phyloP scores from a whole-genome alignment of 1,140 invertebrate genomes.

The Lanistes nyassanus region DNA sequence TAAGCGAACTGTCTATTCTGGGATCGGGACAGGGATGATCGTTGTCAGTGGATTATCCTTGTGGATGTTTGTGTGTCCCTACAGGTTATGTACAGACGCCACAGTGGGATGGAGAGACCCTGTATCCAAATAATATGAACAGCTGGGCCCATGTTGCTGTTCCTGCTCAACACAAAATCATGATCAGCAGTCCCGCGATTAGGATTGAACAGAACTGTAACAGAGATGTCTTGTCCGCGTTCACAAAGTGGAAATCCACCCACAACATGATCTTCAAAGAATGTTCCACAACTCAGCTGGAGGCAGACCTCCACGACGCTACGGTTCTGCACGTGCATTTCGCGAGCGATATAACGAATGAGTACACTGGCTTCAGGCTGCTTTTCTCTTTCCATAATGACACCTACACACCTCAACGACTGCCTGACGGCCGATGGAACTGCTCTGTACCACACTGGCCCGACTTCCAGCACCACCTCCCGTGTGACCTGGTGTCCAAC shows the following conservation, averaged over 20 bases:
- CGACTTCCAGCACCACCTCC: constrained; percentile 8
- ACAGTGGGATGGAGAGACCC: constrained; percentile 1
- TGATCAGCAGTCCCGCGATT: background rate
- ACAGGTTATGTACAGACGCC: background rate
- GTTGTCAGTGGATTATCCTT: no score
- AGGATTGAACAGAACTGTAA: background rate
- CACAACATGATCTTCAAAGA: background rate
- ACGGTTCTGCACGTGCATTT: background rate
- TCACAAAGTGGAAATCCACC: background rate
- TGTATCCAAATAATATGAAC: background rate
- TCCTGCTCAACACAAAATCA: background rate
- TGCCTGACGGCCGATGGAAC: background rate
- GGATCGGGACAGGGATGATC: no score
- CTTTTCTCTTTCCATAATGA: background rate
- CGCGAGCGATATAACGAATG: no score
- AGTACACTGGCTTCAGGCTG: background rate
- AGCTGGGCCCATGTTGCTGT: background rate
- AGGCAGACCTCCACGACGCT: background rate
- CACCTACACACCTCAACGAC: background rate
- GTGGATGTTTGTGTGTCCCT: no score
- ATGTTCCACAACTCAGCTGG: background rate
- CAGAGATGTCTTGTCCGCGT: background rate
- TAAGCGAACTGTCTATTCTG: no score
- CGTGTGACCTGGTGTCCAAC: constrained; percentile 1
- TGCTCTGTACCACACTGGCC: constrained; percentile 15